phyloP scores from a whole-genome alignment of 2,797 vertebrate genomes.

The Alosa sapidissima region DNA sequence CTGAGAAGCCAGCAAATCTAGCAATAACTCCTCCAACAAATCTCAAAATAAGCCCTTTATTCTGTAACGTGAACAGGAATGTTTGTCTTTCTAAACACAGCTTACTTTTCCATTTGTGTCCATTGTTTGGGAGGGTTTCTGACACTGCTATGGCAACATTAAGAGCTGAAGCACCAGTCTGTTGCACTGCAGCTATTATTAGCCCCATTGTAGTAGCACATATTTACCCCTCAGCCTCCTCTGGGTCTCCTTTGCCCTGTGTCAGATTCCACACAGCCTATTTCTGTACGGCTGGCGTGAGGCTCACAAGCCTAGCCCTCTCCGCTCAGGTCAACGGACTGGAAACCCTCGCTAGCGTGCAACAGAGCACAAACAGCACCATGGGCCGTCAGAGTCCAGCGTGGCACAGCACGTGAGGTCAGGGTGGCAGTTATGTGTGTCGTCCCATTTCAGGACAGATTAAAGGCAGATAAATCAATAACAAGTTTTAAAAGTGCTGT shows the following conservation, averaged over 20 bases:
- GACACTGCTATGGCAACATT: background rate
- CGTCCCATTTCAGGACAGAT: background rate
- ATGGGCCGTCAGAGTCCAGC: background rate
- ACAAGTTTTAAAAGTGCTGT: background rate
- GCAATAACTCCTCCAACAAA: background rate
- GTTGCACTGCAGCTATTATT: background rate
- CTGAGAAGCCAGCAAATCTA: background rate
- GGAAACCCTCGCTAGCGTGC: background rate
- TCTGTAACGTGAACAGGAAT: background rate
- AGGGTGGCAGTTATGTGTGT: background rate
- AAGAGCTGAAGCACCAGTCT: background rate
- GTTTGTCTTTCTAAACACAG: background rate
- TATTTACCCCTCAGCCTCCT: conserved; percentile 10
- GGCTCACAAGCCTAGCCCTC: background rate
- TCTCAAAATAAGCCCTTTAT: background rate
- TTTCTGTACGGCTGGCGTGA: background rate
- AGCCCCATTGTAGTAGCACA: conserved; percentile 10
- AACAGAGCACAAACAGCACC: background rate
- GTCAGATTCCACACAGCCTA: background rate
- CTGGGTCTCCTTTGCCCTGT: background rate
- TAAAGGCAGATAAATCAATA: background rate
- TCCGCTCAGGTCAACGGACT: background rate
- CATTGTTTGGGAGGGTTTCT: background rate
- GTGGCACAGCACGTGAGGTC: background rate
- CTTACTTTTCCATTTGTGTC: background rate